phyloP scores from a whole-genome alignment of 2,888 invertebrate genomes.

The Eueremaeus valkanovi region DNA sequence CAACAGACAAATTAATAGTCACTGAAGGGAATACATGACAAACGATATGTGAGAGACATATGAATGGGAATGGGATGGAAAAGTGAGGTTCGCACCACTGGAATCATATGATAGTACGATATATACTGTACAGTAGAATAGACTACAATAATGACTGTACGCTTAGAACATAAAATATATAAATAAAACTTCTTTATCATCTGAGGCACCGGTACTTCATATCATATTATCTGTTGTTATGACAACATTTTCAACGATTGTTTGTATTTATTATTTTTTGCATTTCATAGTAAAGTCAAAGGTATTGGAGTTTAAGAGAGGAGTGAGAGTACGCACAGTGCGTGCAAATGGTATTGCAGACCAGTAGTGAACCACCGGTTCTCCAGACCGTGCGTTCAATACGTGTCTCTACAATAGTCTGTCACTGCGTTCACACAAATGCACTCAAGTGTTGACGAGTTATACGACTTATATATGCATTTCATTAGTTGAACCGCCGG shows the following conservation, averaged over 20 bases:
- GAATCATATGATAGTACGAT: neutral
- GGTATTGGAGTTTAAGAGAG: neutral
- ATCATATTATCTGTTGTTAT: constrained; percentile 26
- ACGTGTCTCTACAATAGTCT: constrained; percentile 19
- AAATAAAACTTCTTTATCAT: constrained; percentile 1
- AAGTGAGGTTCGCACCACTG: neutral
- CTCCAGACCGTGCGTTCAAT: constrained; percentile 4
- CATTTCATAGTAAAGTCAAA: neutral
- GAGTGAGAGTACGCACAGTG: neutral
- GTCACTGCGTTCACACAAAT: neutral
- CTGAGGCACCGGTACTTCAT: constrained; percentile 10
- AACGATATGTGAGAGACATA: neutral
- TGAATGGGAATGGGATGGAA: neutral
- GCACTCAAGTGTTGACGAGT: constrained; percentile 21
- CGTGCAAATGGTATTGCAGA: neutral
- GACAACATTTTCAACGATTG: constrained; percentile 17
- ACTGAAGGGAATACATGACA: constrained; percentile 1
- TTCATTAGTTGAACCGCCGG: constrained; percentile 2
- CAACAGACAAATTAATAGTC: neutral
- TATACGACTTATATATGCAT: neutral
- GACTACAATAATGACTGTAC: neutral
- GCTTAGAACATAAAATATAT: neutral
- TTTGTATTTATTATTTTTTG: constrained; percentile 26
- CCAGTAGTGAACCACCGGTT: neutral
- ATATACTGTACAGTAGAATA: too few relatives aligned